Conservation (phyloP, 2,888 invertebrate genomes). For the Limnephilus auricula region DNA sequence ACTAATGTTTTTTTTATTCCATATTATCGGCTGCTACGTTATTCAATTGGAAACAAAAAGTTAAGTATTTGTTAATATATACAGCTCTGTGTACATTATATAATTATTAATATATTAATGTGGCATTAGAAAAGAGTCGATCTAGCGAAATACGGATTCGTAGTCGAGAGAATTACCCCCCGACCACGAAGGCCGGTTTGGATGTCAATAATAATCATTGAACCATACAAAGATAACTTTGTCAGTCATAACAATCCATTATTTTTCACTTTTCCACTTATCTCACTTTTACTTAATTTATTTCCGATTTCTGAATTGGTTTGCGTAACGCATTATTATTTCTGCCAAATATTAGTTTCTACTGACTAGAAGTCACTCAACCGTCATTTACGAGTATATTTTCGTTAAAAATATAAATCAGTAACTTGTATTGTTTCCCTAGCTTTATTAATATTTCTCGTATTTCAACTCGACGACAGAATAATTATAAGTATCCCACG, state of each 20-base stretch:
- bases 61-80: too few relatives aligned
- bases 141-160: background rate
- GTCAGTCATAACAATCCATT: background rate
- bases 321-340: background rate
- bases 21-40: too few relatives aligned
- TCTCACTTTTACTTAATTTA: background rate
- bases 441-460: background rate
- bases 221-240: too few relatives aligned
- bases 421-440: background rate
- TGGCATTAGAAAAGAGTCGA: background rate
- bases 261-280: background rate
- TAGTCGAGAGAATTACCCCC: too few relatives aligned
- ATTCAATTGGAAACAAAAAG: too few relatives aligned
- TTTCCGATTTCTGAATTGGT: background rate
- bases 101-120: background rate
- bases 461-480: background rate
- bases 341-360: background rate
- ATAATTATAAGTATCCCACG: background rate
- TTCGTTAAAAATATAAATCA: background rate
- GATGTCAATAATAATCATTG: too few relatives aligned
- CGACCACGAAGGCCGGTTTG: too few relatives aligned
- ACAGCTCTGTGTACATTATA: background rate
- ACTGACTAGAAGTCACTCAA: background rate
- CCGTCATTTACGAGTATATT: background rate
- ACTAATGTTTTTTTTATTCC: too few relatives aligned